A percentile compares a stretch with the other conserved stretches of the same genome.
Conservation (phyloP, 2,113 vertebrate genomes). For the Sprattus sprattus region DNA sequence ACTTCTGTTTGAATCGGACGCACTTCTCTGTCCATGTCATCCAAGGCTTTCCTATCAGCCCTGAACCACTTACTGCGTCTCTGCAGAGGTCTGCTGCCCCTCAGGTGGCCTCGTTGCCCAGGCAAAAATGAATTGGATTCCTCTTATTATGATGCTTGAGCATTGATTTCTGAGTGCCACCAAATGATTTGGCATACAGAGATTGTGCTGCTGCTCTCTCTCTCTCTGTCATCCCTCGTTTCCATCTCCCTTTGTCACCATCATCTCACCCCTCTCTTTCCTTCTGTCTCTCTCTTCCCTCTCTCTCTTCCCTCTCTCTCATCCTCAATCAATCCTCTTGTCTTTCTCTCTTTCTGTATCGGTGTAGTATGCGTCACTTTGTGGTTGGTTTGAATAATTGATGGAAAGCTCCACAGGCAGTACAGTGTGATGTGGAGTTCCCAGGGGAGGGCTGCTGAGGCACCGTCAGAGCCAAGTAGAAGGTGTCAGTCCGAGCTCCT, state of each 20-base stretch:
- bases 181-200: not conserved
- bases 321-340: not conserved
- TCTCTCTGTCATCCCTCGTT: not conserved
- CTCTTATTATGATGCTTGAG: not conserved
- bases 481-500: not conserved
- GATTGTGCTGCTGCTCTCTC: not conserved
- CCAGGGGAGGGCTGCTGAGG: not conserved
- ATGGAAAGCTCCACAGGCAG: not conserved
- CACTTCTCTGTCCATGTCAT: no score
- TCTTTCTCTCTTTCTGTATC: not conserved
- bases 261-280: not conserved
- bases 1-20: no score
- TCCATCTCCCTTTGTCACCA: not conserved
- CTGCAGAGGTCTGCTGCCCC: no score
- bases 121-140: conserved; percentile 16
- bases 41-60: no score
- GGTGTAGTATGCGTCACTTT: not conserved
- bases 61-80: no score
- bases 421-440: not conserved
- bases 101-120: not conserved
- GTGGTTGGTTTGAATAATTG: conserved; percentile 14
- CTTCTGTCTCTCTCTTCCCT: not conserved
- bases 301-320: not conserved
- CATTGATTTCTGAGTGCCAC: not conserved
- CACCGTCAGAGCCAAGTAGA: not conserved